A percentile compares a stretch with the other conserved stretches of the same genome.
phyloP scores from a whole-genome alignment of 2,888 invertebrate genomes.

The Nymphalis c-album region DNA sequence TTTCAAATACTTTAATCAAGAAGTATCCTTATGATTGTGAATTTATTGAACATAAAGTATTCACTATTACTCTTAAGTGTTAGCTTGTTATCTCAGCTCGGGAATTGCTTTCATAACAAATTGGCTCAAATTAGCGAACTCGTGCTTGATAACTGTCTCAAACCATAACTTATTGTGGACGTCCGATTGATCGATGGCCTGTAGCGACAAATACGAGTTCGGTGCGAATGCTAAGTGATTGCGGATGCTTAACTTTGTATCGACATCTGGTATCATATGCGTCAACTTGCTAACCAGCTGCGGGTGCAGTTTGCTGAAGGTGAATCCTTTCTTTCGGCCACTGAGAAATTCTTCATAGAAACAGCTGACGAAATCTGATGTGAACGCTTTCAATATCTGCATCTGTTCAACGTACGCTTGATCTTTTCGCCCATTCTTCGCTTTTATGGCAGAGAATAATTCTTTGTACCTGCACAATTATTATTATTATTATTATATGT shows the following conservation, averaged over 20 bases:
- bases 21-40: background rate
- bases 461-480: conserved; percentile 60
- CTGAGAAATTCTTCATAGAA: conserved; percentile 61
- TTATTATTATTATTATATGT: no score
- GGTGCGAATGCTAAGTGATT: conserved; percentile 68
- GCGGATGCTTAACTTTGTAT: conserved; percentile 58
- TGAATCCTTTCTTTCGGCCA: conserved; percentile 51
- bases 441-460: conserved; percentile 50
- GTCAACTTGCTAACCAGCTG: conserved; percentile 57
- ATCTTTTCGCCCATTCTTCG: conserved; percentile 46
- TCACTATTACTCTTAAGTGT: background rate
- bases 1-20: background rate
- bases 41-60: background rate
- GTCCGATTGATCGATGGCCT: conserved; percentile 47
- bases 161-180: conserved; percentile 58
- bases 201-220: conserved; percentile 55
- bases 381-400: conserved; percentile 53
- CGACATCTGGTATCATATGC: conserved; percentile 56
- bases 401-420: conserved; percentile 48
- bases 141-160: conserved; percentile 50
- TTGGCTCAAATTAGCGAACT: conserved; percentile 52
- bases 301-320: conserved; percentile 60
- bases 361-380: conserved; percentile 63
- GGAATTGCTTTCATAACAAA: conserved; percentile 57
- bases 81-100: conserved; percentile 43